Evolutionary conservation across 2,113 vertebrate species (phyloP).

Genomic region (Todiramphus chloris): DNA sequence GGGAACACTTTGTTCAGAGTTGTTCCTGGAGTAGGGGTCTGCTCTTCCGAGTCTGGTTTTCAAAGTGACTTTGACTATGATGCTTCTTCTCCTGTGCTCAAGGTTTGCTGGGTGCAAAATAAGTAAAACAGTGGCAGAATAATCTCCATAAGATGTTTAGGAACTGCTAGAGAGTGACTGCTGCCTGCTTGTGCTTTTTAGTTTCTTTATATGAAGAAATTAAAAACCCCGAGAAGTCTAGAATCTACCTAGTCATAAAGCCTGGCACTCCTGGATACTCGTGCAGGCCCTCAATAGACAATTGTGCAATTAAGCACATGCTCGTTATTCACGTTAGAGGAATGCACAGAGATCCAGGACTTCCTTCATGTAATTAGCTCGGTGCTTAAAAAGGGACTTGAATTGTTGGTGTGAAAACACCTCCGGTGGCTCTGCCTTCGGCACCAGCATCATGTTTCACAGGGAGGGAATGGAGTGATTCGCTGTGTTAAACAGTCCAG

Average conservation of each 20-base stretch:
- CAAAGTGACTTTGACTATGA: neutral
- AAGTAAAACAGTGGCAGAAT: neutral
- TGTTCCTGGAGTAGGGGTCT: neutral
- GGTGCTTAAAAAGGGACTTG: neutral
- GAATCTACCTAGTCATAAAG: neutral
- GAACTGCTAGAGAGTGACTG: neutral
- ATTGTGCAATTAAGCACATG: neutral
- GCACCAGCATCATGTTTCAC: fast-evolving
- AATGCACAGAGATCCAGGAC: neutral
- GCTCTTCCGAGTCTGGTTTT: neutral
- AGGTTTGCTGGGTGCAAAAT: neutral
- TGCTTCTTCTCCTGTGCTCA: neutral
- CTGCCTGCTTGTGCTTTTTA: neutral
- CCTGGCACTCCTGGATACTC: neutral
- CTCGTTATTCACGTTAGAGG: neutral
- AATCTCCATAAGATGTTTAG: neutral
- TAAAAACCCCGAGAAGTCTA: neutral
- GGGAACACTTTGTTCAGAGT: neutral
- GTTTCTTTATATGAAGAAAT: neutral
- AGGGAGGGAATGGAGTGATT: neutral
- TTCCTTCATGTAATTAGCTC: neutral
- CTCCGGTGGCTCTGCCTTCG: neutral
- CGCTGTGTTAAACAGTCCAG: fast-evolving
- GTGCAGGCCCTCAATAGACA: neutral
- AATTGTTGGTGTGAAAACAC: neutral